Conservation (phyloP, 2,797 vertebrate species). For the Sebastes kiyomatsui region DNA sequence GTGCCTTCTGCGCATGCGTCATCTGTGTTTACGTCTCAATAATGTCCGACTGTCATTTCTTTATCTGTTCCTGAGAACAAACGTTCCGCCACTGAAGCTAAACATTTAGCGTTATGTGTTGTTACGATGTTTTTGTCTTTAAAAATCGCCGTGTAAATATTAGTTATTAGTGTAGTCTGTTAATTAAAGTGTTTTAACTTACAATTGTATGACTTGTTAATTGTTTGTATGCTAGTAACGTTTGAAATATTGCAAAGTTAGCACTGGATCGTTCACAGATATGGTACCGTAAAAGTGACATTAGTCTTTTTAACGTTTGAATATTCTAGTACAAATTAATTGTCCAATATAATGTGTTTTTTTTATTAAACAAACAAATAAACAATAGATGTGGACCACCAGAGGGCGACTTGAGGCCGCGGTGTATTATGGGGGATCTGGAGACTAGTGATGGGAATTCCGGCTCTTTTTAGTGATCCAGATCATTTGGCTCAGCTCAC, state of each 20-base stretch:
- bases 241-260: rapidly evolving
- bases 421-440: background rate
- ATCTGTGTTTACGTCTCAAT: slow-evolving; percentile 3
- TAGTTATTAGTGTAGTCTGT: too few species aligned
- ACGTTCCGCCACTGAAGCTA: background rate
- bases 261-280: rapidly evolving
- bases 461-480: too few species aligned
- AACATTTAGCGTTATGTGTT: background rate
- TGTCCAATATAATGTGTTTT: rapidly evolving
- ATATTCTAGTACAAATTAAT: background rate
- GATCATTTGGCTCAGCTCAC: too few species aligned
- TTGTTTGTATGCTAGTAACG: too few species aligned
- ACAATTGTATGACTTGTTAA: too few species aligned
- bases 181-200: too few species aligned
- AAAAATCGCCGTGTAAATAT: background rate
- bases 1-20: slow-evolving; percentile 32
- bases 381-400: background rate
- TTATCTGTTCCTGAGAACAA: slow-evolving; percentile 14
- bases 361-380: background rate
- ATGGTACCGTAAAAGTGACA: too few species aligned
- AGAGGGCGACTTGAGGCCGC: background rate
- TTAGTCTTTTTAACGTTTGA: too few species aligned
- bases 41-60: slow-evolving; percentile 23
- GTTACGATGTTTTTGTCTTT: background rate
- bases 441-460: too few species aligned